These are phyloP conservation scores for Leptinotarsa juncta DNA, from an alignment of 2,888 invertebrate species.

Conservation along the genomic window DNA sequence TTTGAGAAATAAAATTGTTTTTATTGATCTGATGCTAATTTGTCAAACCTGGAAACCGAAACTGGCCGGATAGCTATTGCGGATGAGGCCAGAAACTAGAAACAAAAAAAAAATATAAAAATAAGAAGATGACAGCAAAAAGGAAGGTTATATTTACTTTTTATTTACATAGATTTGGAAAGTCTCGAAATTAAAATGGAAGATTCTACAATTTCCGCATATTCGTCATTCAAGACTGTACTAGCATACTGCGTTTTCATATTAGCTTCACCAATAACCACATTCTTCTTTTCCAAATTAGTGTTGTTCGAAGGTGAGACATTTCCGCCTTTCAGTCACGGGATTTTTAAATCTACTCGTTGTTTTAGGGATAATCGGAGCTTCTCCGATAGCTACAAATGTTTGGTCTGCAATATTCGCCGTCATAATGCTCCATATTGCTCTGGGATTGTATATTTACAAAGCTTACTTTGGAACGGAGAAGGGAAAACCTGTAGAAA, in stretches of 20 bases:
- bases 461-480: slow-evolving; percentile 76
- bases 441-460: slow-evolving; percentile 82
- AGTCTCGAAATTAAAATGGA: slow-evolving; percentile 18
- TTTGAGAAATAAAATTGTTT: no score
- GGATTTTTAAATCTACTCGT: neutral
- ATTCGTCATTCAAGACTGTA: slow-evolving; percentile 77
- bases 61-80: no score
- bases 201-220: slow-evolving; percentile 21
- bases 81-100: no score
- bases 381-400: slow-evolving; percentile 73
- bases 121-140: neutral
- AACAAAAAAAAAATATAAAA: no score
- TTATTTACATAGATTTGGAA: neutral
- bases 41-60: no score
- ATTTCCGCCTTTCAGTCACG: neutral
- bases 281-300: slow-evolving; percentile 79
- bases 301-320: slow-evolving; percentile 76
- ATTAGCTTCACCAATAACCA: slow-evolving; percentile 78
- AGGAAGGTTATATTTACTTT: slow-evolving; percentile 4
- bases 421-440: slow-evolving; percentile 79
- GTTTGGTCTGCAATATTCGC: slow-evolving; percentile 84
- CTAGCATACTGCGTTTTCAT: slow-evolving; percentile 82
- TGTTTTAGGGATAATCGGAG: slow-evolving; percentile 67
- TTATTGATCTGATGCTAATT: no score
- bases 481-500: slow-evolving; percentile 49